Base-by-base conservation (phyloP, 2,888 invertebrate genomes). In the Caenorhabditis sp. region DNA sequence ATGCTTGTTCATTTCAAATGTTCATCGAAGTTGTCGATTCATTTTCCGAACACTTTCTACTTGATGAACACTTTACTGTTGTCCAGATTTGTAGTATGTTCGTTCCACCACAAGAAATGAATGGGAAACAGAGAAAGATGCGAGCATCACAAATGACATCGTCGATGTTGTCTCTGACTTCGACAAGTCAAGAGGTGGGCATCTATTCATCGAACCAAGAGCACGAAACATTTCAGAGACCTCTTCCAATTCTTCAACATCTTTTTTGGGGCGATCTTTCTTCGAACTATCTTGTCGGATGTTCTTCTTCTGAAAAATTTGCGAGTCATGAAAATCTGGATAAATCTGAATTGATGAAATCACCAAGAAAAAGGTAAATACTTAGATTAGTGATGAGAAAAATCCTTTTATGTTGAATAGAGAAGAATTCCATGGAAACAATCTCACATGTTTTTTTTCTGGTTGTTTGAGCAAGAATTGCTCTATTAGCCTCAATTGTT, bases 211-310 rank as follows among this genome's bases (percentile, higher is more conserved):
- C n/a, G n/a, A n/a, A n/a, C n/a, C n/a, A n/a, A n/a, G n/a, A n/a
- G n/a, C n/a, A n/a, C n/a, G n/a, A n/a, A n/a, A n/a, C n/a, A 50
- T 50, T 50, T 12, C 69, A 76, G 12, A 53, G 66, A 19, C 71
- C 80, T 27, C 64, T 80, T 21, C 80, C 80, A 12, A 67, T 80
- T 14, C 68, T 80, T 19, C 74, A 80, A 57, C 80, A 80, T 51
- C 65, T 80, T 4, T 80, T 78, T 50, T 80, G 77, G 78, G 80
- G 80, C 14, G 80, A 80, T 61, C 54, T 51, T 12, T 23, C 62
- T 12, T 43, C 43, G 5, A 6, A 43, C 6, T 43, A 17, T 43
- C 14, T 61, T 2, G 54, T n/a, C 3, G 54, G 23, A 23, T 12
- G n/a, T 10, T 23, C 23, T 2, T 8, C 8, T 31, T 31, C 31